Conservation (phyloP, 2,888 invertebrate species). For the Tenthredo mesomela region DNA sequence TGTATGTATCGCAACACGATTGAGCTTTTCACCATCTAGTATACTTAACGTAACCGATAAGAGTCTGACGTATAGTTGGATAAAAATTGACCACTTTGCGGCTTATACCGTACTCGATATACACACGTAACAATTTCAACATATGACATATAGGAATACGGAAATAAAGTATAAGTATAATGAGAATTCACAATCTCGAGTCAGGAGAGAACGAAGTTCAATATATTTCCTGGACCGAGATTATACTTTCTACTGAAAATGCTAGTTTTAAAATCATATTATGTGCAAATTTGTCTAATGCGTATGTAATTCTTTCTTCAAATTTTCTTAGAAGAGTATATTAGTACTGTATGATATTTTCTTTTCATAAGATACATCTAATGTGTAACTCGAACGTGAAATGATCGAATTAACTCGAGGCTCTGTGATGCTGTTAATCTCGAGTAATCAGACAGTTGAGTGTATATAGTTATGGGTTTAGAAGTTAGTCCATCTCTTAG, state of each 20-base stretch:
- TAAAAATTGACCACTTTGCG: slow-evolving; percentile 3
- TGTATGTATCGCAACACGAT: not conserved
- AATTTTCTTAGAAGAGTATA: not conserved
- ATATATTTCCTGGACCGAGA: slow-evolving; percentile 1
- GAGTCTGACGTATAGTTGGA: not conserved
- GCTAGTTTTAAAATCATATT: not conserved
- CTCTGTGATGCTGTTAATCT: slow-evolving; percentile 6
- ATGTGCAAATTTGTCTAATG: not conserved
- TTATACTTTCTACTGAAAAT: not conserved
- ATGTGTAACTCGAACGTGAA: not conserved
- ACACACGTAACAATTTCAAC: not conserved
- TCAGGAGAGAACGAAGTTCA: not conserved
- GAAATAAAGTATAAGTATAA: not conserved
- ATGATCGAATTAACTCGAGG: not conserved
- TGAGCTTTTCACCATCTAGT: not conserved
- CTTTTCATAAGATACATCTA: not conserved
- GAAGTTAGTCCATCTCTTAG: not conserved
- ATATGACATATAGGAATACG: not conserved
- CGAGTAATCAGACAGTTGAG: not conserved
- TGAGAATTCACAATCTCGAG: not conserved
- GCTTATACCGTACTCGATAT: not conserved
- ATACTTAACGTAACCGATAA: not conserved
- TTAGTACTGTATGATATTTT: not conserved
- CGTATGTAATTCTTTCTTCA: not conserved
- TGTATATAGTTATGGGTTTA: not conserved